phyloP scores from a whole-genome alignment of 2,797 vertebrate genomes.

The Rachycentron canadum region DNA sequence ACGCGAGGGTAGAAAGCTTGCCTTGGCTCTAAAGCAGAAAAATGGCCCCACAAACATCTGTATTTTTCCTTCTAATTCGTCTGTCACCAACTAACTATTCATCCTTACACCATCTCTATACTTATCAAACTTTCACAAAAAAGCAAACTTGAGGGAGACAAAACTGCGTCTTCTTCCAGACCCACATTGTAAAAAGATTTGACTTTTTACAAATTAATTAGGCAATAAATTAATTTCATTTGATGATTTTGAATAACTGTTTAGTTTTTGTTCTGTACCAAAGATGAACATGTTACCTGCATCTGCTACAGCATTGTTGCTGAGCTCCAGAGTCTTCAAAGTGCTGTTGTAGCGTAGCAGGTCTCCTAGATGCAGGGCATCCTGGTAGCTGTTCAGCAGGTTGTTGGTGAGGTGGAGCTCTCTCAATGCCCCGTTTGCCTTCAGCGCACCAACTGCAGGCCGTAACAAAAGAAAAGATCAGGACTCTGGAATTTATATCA shows the following conservation, averaged over 20 bases:
- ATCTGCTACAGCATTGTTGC: constrained; percentile 80
- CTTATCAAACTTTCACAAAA: background rate
- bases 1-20: too few relatives aligned
- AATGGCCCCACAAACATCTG: too few relatives aligned
- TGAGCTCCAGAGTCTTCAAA: constrained; percentile 80
- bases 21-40: too few relatives aligned
- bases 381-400: constrained; percentile 85
- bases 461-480: background rate
- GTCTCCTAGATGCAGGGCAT: constrained; percentile 84
- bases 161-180: background rate
- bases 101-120: background rate
- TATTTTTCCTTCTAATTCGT: too few relatives aligned
- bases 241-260: background rate
- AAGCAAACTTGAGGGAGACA: too few relatives aligned
- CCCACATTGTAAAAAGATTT: background rate
- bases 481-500: background rate
- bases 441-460: constrained; percentile 78
- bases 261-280: background rate
- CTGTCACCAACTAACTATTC: background rate
- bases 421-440: constrained; percentile 74
- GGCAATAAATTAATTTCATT: background rate
- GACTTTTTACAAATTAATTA: background rate
- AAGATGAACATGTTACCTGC: constrained; percentile 66
- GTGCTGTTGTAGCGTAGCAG: constrained; percentile 82
- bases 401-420: constrained; percentile 84